Evolutionary conservation across 2,888 invertebrate genomes (phyloP).

Genomic region (Ommatoiulus sabulosus): DNA sequence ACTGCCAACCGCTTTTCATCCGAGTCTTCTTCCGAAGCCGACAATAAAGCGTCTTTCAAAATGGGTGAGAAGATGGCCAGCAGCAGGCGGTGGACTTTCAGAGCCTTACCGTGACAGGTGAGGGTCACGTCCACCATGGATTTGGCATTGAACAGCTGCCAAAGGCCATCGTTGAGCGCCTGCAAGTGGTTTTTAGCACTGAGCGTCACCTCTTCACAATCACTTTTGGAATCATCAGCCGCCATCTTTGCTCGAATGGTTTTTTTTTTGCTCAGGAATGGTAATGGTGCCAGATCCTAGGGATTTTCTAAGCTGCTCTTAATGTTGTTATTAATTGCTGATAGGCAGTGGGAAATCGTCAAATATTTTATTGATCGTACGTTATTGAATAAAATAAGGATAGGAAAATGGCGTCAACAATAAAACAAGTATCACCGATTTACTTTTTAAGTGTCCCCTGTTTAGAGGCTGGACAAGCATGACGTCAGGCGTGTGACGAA

Average conservation of each 20-base stretch:
- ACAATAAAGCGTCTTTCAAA: slow-evolving; percentile 38
- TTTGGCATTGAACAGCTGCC: slow-evolving; percentile 5
- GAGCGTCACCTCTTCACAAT: background rate
- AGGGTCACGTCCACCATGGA: slow-evolving; percentile 42
- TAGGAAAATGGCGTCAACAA: too few relatives aligned
- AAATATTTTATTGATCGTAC: too few relatives aligned
- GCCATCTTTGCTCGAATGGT: background rate
- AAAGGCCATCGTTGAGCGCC: background rate
- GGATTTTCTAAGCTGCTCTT: too few relatives aligned
- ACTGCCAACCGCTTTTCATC: background rate
- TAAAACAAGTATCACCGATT: too few relatives aligned
- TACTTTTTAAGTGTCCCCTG: too few relatives aligned
- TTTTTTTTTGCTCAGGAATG: background rate
- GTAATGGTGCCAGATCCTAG: background rate
- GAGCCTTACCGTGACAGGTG: background rate
- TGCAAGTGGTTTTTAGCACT: background rate
- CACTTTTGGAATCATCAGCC: background rate
- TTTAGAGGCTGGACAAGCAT: too few relatives aligned
- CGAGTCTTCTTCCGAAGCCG: background rate
- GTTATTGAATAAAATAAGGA: too few relatives aligned
- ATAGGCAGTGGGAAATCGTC: too few relatives aligned
- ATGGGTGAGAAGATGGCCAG: slow-evolving; percentile 14
- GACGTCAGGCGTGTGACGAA: too few relatives aligned
- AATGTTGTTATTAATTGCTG: too few relatives aligned
- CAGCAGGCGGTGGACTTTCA: slow-evolving; percentile 45